These are phyloP conservation scores for Chrysopa pallens DNA, from an alignment of 1,140 invertebrate genomes.

Conservation along the genomic window DNA sequence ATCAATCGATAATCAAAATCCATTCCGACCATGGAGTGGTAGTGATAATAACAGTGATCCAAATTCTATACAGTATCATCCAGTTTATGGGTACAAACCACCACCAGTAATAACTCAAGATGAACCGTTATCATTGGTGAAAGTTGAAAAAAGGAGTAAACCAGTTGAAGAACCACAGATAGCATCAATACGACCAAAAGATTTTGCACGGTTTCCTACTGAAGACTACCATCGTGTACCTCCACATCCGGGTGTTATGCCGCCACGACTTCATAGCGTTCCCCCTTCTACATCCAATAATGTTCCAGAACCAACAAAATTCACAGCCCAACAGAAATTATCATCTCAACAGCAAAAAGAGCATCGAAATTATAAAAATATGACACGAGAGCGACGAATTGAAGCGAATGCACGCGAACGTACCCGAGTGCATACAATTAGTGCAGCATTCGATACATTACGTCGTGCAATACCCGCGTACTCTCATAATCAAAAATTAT, in stretches of 20 bases:
- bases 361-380: constrained; percentile 86
- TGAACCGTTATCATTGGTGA: constrained; percentile 27
- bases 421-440: constrained; percentile 85
- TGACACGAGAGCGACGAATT: constrained; percentile 78
- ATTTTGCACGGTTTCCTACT: constrained; percentile 7
- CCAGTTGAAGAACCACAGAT: neutral
- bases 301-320: constrained; percentile 4
- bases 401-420: constrained; percentile 86
- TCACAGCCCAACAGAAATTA: constrained; percentile 4
- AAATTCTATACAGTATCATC: constrained; percentile 5
- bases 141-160: constrained; percentile 5
- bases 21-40: constrained; percentile 34
- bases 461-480: constrained; percentile 71
- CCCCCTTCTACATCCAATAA: neutral
- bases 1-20: constrained; percentile 17
- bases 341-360: constrained; percentile 26
- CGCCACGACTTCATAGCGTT: constrained; percentile 9
- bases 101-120: constrained; percentile 19
- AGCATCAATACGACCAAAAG: constrained; percentile 7
- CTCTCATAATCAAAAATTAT: constrained; percentile 82
- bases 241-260: constrained; percentile 25
- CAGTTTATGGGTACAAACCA: constrained; percentile 6
- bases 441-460: constrained; percentile 82
- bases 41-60: constrained; percentile 10
- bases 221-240: constrained; percentile 29